phyloP scores from a whole-genome alignment of 2,888 invertebrate species.

The Oxytorus armatus region DNA sequence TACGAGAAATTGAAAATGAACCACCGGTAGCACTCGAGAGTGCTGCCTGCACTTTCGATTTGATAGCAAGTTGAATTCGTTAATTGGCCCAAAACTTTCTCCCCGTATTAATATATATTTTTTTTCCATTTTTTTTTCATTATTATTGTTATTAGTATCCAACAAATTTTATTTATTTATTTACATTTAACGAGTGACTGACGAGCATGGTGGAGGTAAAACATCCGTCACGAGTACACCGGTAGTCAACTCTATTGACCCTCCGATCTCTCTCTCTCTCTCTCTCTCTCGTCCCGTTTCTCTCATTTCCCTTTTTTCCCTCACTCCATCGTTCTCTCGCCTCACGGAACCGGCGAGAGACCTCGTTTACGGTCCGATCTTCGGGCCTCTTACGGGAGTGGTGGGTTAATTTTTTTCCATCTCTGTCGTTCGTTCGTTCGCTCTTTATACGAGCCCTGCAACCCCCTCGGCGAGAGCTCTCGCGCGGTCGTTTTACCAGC shows the following conservation, averaged over 20 bases:
- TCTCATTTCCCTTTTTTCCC: conserved; percentile 42
- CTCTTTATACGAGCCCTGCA: conserved; percentile 16
- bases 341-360: conserved; percentile 67
- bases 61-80: conserved; percentile 80
- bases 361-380: conserved; percentile 56
- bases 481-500: conserved; percentile 50
- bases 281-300: conserved; percentile 21
- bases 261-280: conserved; percentile 20
- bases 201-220: not conserved
- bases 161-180: conserved; percentile 6
- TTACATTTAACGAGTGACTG: conserved; percentile 64
- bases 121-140: conserved; percentile 13
- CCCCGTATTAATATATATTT: conserved; percentile 28
- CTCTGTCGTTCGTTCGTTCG: conserved; percentile 4
- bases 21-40: conserved; percentile 72
- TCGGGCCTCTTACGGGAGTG: conserved; percentile 39
- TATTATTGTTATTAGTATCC: conserved; percentile 44
- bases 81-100: conserved; percentile 81
- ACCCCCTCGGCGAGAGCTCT: conserved; percentile 13
- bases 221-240: conserved; percentile 7
- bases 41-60: conserved; percentile 77
- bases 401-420: conserved; percentile 66
- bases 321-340: conserved; percentile 61
- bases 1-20: conserved; percentile 57
- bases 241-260: conserved; percentile 27